Evolutionary conservation across 2,888 invertebrate genomes (phyloP), one percentile per base, ranked within the genome.

Genomic region (Athalia circularis): DNA sequence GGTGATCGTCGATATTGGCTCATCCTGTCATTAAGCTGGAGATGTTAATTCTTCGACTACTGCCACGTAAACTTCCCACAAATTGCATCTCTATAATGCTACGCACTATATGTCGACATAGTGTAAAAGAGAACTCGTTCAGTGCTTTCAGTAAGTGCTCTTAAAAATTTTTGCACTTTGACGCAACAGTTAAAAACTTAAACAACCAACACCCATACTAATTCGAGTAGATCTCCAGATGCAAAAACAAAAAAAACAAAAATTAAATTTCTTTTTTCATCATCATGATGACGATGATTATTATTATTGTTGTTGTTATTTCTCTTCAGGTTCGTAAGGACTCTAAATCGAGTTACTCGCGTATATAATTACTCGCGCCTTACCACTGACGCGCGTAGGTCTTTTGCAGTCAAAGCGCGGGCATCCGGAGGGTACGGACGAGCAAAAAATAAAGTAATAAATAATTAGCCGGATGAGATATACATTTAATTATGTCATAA

Each of bases 31-130:
- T 29, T 29, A 29, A 29, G 29, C 29, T 29, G 29, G 29, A 29
- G 29, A 29, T 29, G 0, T 29, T 29, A 29, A 29, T 64, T 45
- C 5, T 65, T 65, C 65, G n/a, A 15, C 13, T 65, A 9, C 47
- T 8, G 8, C 65, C 47, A 47, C 48, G 47, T 15, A 52, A n/a
- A 29, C 29, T 29, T 29, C 47, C n/a, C 65, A 15, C 7, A 65
- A 65, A 65, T 48, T 65, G 65, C 65, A 65, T 65, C 65, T 65
- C 65, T 65, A 65, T 65, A 65, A 65, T 65, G 65, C 65, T 29
- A 29, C 29, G 29, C 29, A 29, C 29, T 29, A 65, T 15, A 48
- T 48, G n/a, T 8, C 15, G 65, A 47, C 59, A 65, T 65, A 65
- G 65, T 65, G 65, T 48, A 65, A 48, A 48, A 65, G 65, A 65